These are phyloP conservation scores for Periphyllus acericola DNA, from an alignment of 2,888 invertebrate species.

Conservation along the genomic window DNA sequence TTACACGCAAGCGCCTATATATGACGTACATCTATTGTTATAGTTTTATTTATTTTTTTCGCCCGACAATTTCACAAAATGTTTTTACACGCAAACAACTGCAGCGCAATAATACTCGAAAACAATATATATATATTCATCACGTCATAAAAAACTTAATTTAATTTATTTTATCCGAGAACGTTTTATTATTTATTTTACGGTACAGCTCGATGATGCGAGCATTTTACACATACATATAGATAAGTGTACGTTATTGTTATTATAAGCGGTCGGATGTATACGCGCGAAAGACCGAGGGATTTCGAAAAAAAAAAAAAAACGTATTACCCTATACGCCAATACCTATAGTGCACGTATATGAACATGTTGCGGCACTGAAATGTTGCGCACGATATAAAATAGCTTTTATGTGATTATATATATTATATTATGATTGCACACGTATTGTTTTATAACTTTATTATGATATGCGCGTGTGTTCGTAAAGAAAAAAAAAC, in stretches of 20 bases:
- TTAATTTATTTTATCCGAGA: background rate
- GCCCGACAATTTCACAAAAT: background rate
- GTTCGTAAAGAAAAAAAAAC: no score
- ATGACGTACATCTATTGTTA: background rate
- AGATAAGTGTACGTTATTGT: background rate
- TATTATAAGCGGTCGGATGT: background rate
- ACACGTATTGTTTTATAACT: no score
- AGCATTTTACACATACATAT: background rate
- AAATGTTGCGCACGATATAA: background rate
- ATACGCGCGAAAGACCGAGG: background rate
- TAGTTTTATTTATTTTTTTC: background rate
- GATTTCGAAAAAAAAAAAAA: background rate
- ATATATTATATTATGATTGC: no score
- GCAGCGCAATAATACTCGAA: background rate
- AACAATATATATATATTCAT: background rate
- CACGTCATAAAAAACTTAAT: constrained; percentile 1
- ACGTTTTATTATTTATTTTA: background rate
- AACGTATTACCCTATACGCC: background rate
- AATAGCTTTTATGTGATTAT: background rate
- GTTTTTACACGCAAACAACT: background rate
- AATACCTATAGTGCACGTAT: background rate
- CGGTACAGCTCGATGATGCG: background rate
- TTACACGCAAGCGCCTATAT: background rate
- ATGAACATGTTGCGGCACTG: background rate
- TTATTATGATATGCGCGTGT: no score